These are phyloP conservation scores for Blastobasis lacticolella DNA, from an alignment of 2,888 invertebrate species.

Conservation along the genomic window DNA sequence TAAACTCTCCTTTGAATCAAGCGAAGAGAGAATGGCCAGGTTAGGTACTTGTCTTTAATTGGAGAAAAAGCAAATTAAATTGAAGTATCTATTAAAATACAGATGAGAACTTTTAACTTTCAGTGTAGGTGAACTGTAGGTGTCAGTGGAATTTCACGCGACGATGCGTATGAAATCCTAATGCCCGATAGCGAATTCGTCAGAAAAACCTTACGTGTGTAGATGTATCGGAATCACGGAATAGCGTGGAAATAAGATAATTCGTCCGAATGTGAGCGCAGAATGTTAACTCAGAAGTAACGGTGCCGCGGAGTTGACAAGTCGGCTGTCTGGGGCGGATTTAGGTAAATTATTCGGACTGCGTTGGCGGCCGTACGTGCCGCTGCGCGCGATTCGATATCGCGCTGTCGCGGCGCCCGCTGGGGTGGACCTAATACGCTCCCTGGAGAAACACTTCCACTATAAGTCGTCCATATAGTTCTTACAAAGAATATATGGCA, in stretches of 20 bases:
- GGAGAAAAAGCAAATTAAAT: too few relatives aligned
- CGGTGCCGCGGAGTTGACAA: too few relatives aligned
- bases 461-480: too few relatives aligned
- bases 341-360: slow-evolving; percentile 65
- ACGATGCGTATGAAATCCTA: slow-evolving; percentile 32
- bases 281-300: slow-evolving; percentile 45
- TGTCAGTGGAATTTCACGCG: slow-evolving; percentile 25
- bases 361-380: slow-evolving; percentile 49
- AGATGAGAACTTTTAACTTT: not conserved
- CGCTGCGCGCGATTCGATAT: slow-evolving; percentile 28
- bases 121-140: slow-evolving; percentile 25
- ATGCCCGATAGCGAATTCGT: slow-evolving; percentile 15
- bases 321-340: slow-evolving; percentile 51
- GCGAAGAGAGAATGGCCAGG: too few relatives aligned
- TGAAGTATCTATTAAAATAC: too few relatives aligned
- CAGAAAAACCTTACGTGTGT: not conserved
- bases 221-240: slow-evolving; percentile 47
- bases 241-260: slow-evolving; percentile 57
- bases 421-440: not conserved
- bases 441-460: too few relatives aligned
- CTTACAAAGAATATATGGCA: too few relatives aligned
- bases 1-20: too few relatives aligned
- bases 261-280: slow-evolving; percentile 38
- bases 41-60: too few relatives aligned
- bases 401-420: not conserved